A percentile compares a stretch with the other conserved stretches of the same genome.
phyloP scores from a whole-genome alignment of 2,113 vertebrate genomes.

The Calonectris borealis region DNA sequence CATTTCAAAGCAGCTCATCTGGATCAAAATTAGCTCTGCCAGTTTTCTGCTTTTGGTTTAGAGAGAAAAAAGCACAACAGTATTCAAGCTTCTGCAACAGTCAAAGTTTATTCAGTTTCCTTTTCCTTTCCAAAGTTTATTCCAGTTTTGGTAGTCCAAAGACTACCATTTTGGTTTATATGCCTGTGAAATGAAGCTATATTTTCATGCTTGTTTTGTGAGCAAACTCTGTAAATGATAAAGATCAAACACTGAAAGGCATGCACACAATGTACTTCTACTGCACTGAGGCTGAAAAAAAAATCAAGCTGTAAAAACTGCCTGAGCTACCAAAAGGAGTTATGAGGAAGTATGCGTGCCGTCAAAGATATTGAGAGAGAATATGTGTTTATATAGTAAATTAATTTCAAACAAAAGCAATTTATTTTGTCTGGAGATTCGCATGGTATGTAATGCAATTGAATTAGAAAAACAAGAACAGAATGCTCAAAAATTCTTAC shows the following conservation, averaged over 20 bases:
- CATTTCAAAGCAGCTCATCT: neutral
- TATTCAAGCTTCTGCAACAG: neutral
- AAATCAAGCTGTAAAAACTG: neutral
- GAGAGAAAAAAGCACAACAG: neutral
- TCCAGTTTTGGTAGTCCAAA: neutral
- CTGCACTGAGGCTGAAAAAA: neutral
- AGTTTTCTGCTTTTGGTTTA: neutral
- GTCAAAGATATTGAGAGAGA: constrained; percentile 8
- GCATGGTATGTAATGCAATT: neutral
- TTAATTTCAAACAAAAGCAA: constrained; percentile 17
- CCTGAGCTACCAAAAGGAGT: neutral
- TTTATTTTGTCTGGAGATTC: neutral
- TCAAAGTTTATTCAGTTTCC: neutral
- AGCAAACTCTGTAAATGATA: neutral
- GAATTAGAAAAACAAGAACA: neutral
- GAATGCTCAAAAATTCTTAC: neutral
- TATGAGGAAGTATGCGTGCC: neutral
- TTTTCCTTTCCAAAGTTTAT: neutral
- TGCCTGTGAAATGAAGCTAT: neutral
- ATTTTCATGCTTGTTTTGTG: neutral
- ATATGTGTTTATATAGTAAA: neutral
- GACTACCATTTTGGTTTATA: neutral
- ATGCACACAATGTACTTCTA: neutral
- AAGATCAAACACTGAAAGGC: neutral
- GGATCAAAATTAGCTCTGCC: neutral